Evolutionary conservation across 2,888 invertebrate species (phyloP).

Genomic region (Noctua janthina): DNA sequence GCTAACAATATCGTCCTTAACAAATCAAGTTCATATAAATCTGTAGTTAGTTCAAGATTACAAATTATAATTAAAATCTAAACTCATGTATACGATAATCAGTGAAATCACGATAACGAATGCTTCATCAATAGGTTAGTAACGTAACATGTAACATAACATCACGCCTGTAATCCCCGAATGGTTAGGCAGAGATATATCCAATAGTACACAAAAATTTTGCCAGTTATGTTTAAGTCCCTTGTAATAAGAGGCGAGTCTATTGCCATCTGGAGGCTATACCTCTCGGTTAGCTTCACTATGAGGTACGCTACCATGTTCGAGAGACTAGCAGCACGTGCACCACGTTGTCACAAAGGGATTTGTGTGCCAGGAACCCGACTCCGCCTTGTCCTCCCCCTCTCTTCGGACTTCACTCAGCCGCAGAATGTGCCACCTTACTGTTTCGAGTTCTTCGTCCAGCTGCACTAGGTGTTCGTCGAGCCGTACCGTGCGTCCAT

Average conservation of each 20-base stretch:
- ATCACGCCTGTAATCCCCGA: not conserved
- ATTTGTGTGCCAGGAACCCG: too few species aligned
- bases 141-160: not conserved
- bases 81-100: conserved; percentile 5
- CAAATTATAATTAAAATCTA: conserved; percentile 10
- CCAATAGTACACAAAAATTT: not conserved
- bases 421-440: too few species aligned
- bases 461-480: too few species aligned
- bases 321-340: too few species aligned
- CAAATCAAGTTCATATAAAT: conserved; percentile 24
- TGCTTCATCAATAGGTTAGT: not conserved
- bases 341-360: too few species aligned
- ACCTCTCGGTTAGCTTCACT: too few species aligned
- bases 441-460: too few species aligned
- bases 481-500: too few species aligned
- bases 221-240: not conserved
- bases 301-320: too few species aligned
- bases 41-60: conserved; percentile 28
- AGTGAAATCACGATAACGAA: not conserved
- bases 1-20: not conserved
- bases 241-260: not conserved
- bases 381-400: too few species aligned
- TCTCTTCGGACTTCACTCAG: too few species aligned
- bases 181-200: not conserved
- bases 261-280: not conserved